Base-by-base conservation (phyloP, 2,797 vertebrate genomes). In the Squalus acanthias region DNA sequence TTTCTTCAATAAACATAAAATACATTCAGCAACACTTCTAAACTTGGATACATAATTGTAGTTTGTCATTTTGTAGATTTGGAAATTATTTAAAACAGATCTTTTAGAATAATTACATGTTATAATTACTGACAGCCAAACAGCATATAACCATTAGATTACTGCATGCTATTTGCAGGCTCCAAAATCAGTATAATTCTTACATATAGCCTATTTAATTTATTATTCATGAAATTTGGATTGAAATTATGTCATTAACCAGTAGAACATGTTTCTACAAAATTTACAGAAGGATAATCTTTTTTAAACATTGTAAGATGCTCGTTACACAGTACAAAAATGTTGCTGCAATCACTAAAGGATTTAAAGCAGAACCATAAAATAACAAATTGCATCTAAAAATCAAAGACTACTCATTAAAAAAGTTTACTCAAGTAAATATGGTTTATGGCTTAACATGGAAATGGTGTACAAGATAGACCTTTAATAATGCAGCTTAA, bases 11-110 rank as follows among this genome's bases (percentile, higher is more conserved):
- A 13, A 20, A 33, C 24, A 63, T 33, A 95, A 76, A 95, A 53
- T 94, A 70, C 67, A 95, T 95, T 76, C 94, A 95, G 22, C 50
- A 67, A 46, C 93, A 50, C 67, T 22, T 67, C 15, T 33, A 95
- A 69, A 67, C 4, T 69, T 39, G n/a, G 33, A 67, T 65, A 94
- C 17, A 57, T 26, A 72, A 74, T 72, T 72, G 39, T 70, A 70
- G 39, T 70, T 95, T 26, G 20, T 12, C 22, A 70, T 46, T 69
- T 72, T 74, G 93, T 53, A 46, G 63, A 22, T 94, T 39, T 67
- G 91, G 17, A 46, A 95, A 69, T 70, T 95, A 70, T 46, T 95
- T 1, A 8, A 70, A 70, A 63, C 39, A 74, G 50, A 76, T 76
- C 29, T 29, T 95, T 33, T 57, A 29, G 9, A 57, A 74, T 60